phyloP scores from a whole-genome alignment of 35 echinoderm and acorn worm genomes.

The Lytechinus pictus region DNA sequence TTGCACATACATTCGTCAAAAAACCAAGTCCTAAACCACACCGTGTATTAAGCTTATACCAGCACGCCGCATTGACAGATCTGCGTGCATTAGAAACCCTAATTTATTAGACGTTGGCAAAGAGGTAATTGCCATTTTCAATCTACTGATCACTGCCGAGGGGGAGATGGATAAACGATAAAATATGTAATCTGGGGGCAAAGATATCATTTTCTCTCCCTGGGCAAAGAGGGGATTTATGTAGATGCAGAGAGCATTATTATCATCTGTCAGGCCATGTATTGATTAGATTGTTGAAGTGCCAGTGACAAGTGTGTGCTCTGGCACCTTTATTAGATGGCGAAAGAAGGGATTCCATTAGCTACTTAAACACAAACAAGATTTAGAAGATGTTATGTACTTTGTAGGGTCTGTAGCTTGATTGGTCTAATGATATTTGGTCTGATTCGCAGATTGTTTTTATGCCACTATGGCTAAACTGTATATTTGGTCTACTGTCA shows the following conservation, averaged over 20 bases:
- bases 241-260: background rate
- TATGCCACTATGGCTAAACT: no score
- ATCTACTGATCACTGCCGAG: background rate
- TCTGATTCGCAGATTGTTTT: no score
- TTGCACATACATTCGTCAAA: background rate
- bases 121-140: conserved; percentile 12
- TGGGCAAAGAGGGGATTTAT: conserved; percentile 18
- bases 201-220: conserved; percentile 15
- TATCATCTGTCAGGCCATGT: background rate
- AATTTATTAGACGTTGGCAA: conserved; percentile 19
- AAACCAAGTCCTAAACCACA: background rate
- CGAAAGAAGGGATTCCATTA: background rate
- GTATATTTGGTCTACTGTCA: no score
- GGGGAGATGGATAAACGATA: conserved; percentile 10
- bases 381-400: background rate
- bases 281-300: background rate
- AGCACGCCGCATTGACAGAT: background rate
- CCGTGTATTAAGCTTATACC: background rate
- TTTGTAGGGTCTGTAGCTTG: background rate
- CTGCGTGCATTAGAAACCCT: background rate
- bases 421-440: no score
- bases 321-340: background rate
- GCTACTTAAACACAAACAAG: background rate
- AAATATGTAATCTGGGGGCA: conserved; percentile 17
- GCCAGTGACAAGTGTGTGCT: background rate